These are phyloP conservation scores for Chironomus tentans DNA, from an alignment of 2,888 invertebrate genomes.

Conservation along the genomic window DNA sequence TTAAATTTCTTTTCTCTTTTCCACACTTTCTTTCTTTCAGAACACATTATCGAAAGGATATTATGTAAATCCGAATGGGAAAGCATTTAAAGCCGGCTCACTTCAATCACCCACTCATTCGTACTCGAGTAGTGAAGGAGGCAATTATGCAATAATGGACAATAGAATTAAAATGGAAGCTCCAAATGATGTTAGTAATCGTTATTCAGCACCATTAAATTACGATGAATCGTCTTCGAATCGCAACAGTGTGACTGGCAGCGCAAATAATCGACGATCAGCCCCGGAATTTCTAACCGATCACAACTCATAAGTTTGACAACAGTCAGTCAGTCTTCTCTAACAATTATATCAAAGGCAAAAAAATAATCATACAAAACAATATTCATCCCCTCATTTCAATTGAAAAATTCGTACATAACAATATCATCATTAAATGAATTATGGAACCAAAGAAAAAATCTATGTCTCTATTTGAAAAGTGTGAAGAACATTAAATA, in stretches of 20 bases:
- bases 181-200: constrained; percentile 20
- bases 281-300: constrained; percentile 15
- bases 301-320: not conserved
- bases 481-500: constrained; percentile 11
- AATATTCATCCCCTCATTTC: not conserved
- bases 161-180: constrained; percentile 18
- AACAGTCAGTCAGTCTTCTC: too few species aligned
- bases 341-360: not conserved
- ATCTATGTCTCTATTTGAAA: constrained; percentile 18
- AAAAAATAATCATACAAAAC: not conserved
- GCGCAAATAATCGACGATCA: constrained; percentile 11
- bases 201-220: constrained; percentile 21
- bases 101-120: constrained; percentile 44
- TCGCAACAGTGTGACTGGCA: not conserved
- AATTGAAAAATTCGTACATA: not conserved
- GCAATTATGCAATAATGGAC: constrained; percentile 35
- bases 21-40: not conserved
- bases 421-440: constrained; percentile 9
- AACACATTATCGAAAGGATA: constrained; percentile 40
- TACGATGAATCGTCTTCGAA: not conserved
- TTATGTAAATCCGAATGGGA: constrained; percentile 25
- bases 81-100: constrained; percentile 35
- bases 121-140: constrained; percentile 42
- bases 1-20: constrained; percentile 24
- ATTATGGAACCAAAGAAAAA: constrained; percentile 25